phyloP scores from a whole-genome alignment of 2,888 invertebrate species.

The Incurvaria masculella region DNA sequence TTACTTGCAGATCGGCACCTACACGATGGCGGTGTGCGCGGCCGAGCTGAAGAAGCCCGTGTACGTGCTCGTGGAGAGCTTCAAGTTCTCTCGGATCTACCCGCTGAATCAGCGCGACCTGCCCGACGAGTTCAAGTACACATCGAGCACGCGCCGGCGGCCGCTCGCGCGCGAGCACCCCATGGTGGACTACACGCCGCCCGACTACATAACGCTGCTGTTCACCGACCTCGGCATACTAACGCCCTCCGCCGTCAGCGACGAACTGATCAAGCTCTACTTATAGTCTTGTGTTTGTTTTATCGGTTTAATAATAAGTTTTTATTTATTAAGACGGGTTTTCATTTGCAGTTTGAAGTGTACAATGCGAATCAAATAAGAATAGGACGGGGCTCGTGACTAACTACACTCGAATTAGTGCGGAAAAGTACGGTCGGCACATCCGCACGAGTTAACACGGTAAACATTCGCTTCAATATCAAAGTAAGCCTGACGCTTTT shows the following conservation, averaged over 20 bases:
- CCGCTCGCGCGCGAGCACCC: conserved; percentile 71
- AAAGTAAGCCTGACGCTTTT: too few relatives aligned
- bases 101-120: conserved; percentile 92
- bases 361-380: too few relatives aligned
- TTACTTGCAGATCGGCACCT: conserved; percentile 73
- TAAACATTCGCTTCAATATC: too few relatives aligned
- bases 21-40: conserved; percentile 81
- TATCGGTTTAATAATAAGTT: too few relatives aligned
- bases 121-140: conserved; percentile 79
- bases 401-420: too few relatives aligned
- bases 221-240: conserved; percentile 96
- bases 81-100: conserved; percentile 93
- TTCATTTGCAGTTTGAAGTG: too few relatives aligned
- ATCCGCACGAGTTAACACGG: too few relatives aligned
- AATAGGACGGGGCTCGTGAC: too few relatives aligned
- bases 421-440: too few relatives aligned
- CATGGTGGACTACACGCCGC: conserved; percentile 96
- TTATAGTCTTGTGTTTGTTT: conserved; percentile 53
- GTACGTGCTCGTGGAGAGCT: conserved; percentile 95
- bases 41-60: conserved; percentile 91
- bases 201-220: conserved; percentile 85
- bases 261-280: conserved; percentile 95
- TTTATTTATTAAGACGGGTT: too few relatives aligned
- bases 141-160: conserved; percentile 48
- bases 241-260: conserved; percentile 96